Percentiles rank a stretch among this genome's conserved stretches.
These are phyloP conservation scores for Calyptommatus sinebrachiatus DNA, from an alignment of 2,113 vertebrate species.

Conservation along the genomic window DNA sequence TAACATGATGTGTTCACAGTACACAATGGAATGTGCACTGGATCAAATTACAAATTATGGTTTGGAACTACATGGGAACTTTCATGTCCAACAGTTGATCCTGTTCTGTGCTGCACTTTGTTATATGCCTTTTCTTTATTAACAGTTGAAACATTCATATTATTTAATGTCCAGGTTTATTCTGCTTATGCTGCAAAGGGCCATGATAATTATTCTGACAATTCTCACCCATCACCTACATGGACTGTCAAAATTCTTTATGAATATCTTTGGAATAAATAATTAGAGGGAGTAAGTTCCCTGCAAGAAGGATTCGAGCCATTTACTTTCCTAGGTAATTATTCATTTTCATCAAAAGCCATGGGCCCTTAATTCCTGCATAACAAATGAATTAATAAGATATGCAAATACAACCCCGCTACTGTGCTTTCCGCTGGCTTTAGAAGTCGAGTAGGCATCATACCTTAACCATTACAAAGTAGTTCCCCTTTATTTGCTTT, in stretches of 20 bases:
- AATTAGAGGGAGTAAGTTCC: slow-evolving; percentile 37
- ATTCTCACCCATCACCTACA: not conserved
- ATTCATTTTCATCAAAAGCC: slow-evolving; percentile 40
- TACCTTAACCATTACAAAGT: slow-evolving; percentile 25
- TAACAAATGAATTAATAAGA: slow-evolving; percentile 44
- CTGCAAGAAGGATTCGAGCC: slow-evolving; percentile 31
- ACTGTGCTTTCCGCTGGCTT: slow-evolving; percentile 13
- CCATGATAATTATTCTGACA: slow-evolving; percentile 8
- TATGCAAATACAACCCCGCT: slow-evolving; percentile 6
- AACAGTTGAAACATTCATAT: not conserved
- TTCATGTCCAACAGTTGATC: not conserved
- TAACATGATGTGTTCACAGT: too few species aligned
- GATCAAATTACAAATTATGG: not conserved
- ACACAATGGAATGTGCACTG: not conserved
- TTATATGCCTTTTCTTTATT: not conserved
- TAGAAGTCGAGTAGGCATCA: slow-evolving; percentile 23
- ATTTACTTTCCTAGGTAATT: slow-evolving; percentile 28
- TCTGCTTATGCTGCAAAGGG: not conserved
- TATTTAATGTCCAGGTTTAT: not conserved
- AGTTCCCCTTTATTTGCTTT: slow-evolving; percentile 27
- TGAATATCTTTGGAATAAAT: slow-evolving; percentile 35
- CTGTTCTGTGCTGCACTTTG: not conserved
- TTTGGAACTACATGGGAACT: not conserved
- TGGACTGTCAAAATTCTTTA: not conserved
- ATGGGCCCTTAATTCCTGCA: slow-evolving; percentile 18